Conservation (phyloP, 1,140 invertebrate species). For the Frieseomelitta varia region DNA sequence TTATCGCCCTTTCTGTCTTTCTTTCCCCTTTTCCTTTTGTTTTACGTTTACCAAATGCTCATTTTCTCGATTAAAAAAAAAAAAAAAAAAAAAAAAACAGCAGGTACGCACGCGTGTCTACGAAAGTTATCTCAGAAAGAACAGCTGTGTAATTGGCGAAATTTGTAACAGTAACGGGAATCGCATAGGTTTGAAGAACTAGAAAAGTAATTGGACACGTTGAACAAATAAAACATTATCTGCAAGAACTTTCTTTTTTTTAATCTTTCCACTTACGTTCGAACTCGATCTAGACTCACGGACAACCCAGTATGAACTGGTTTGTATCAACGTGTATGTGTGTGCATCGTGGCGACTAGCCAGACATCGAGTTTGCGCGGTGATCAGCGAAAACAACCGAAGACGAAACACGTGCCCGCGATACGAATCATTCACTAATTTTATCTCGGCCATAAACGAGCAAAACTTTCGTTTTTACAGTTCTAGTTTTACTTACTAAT, state of each 20-base stretch:
- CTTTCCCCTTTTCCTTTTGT: not conserved
- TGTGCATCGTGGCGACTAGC: conserved; percentile 1
- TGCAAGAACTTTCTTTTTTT: not conserved
- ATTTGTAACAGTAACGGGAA: not conserved
- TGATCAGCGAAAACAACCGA: conserved; percentile 45
- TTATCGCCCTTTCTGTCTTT: not conserved
- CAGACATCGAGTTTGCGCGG: conserved; percentile 42
- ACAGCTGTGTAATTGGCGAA: not conserved
- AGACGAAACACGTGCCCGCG: conserved; percentile 36
- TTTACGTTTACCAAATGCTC: conserved; percentile 16
- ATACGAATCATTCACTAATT: conserved; percentile 48
- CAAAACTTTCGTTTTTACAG: not conserved
- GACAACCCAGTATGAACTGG: conserved; percentile 58
- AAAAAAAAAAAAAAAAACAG: not conserved
- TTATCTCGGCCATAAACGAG: conserved; percentile 6
- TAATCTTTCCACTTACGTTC: not conserved
- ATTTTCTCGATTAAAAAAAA: not conserved
- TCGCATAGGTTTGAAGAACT: no score
- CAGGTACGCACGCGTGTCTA: not conserved
- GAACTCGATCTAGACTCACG: not conserved
- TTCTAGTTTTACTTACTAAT: no score
- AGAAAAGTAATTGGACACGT: not conserved
- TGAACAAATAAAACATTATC: no score
- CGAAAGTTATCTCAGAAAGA: not conserved
- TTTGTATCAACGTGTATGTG: conserved; percentile 26